Evolutionary conservation across 2,888 invertebrate genomes (phyloP).

Genomic region (Nymphalis urticae): DNA sequence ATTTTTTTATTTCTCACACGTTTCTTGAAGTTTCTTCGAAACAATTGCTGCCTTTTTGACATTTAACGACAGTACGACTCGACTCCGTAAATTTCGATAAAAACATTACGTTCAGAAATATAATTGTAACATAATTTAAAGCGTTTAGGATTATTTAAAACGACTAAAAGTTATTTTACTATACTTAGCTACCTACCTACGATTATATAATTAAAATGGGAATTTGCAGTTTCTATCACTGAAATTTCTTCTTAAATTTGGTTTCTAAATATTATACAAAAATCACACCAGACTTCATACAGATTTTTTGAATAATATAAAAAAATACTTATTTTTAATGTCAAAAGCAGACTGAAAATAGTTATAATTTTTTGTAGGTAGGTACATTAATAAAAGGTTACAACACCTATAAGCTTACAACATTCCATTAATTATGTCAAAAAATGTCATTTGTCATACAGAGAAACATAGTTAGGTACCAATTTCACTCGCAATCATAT

Average conservation of each 20-base stretch:
- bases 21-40: constrained; percentile 36
- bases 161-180: too few relatives aligned
- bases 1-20: constrained; percentile 42
- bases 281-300: too few relatives aligned
- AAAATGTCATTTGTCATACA: constrained; percentile 21
- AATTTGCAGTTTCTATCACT: too few relatives aligned
- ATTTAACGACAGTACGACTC: constrained; percentile 10
- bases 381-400: neutral
- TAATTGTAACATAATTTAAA: too few relatives aligned
- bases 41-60: constrained; percentile 39
- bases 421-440: constrained; percentile 7
- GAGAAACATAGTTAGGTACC: neutral
- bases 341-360: too few relatives aligned
- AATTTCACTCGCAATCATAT: constrained; percentile 19
- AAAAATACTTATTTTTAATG: too few relatives aligned
- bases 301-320: too few relatives aligned
- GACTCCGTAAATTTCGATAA: neutral
- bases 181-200: too few relatives aligned
- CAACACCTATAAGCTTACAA: neutral
- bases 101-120: constrained; percentile 14
- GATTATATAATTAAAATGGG: too few relatives aligned
- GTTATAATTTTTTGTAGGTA: neutral
- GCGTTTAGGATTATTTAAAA: too few relatives aligned
- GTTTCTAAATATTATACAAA: too few relatives aligned
- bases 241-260: too few relatives aligned